A percentile compares a stretch with the other conserved stretches of the same genome.
Conservation (phyloP, 2,797 vertebrate species). For the Sebastes diaconus region DNA sequence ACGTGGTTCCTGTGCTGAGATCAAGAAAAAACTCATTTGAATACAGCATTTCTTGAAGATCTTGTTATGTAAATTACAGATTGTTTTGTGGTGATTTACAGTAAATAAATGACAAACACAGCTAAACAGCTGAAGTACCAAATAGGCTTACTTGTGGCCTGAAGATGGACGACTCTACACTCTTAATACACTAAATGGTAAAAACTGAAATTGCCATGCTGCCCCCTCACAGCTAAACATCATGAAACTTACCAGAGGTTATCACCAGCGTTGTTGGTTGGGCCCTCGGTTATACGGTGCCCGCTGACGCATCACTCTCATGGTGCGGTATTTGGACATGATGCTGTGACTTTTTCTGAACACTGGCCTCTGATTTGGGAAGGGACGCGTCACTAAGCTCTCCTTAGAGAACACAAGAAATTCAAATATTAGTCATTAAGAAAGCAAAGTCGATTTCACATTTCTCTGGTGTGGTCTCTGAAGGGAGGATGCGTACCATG, state of each 20-base stretch:
- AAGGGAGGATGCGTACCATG: slow-evolving; percentile 70
- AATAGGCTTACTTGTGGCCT: background rate
- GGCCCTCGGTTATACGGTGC: slow-evolving; percentile 65
- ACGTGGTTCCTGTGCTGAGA: background rate
- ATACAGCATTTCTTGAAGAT: background rate
- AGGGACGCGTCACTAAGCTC: slow-evolving; percentile 75
- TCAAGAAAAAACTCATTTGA: background rate
- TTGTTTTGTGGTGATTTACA: background rate
- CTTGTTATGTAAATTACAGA: background rate
- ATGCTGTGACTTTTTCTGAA: slow-evolving; percentile 83
- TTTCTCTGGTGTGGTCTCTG: background rate
- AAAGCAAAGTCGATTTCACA: background rate
- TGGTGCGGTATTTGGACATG: slow-evolving; percentile 84
- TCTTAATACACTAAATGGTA: background rate
- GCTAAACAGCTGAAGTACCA: background rate
- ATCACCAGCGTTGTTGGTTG: slow-evolving; percentile 74
- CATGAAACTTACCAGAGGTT: slow-evolving; percentile 11
- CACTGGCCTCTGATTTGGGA: slow-evolving; percentile 77
- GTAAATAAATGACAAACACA: background rate
- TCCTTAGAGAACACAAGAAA: slow-evolving; percentile 62
- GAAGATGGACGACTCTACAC: background rate
- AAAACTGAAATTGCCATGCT: background rate
- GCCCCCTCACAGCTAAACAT: background rate
- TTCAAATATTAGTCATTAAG: background rate
- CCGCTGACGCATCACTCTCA: slow-evolving; percentile 81